Base-by-base conservation (phyloP, 2,888 invertebrate genomes). In the Pristionchus exspectatus region DNA sequence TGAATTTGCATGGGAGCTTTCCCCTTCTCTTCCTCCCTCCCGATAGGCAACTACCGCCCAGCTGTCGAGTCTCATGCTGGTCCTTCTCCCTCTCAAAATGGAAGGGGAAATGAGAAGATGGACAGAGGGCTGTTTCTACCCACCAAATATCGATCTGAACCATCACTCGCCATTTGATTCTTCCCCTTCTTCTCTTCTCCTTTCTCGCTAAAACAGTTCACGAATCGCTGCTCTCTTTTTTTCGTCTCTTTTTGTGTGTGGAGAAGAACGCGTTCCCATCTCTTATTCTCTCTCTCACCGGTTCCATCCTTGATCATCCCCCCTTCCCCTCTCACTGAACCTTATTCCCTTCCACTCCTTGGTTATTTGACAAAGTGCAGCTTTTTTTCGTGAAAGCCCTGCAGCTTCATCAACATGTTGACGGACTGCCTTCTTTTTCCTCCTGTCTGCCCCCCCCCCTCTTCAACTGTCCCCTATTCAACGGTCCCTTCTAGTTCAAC, bases 1-100 rank as follows among this genome's bases (percentile, higher is more conserved):
- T 81, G 81, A 81, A 81, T 81, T 81, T 81, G 81, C 81, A 81
- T 81, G 81, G 50, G 81, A 21, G 50, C 81, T 81, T 81, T 81
- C 50, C 21, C 81, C 50, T 27, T 38, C 38, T 74, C 74, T 38
- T 74, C 74, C 21, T 24, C 74, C 72, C 18, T 74, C 74, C 33
- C 44, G 81, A 81, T 81, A 50, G 81, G 27, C 74, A 81, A 81
- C 81, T 81, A 81, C 81, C 81, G 27, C 81, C 81, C 81, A 81
- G 81, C 81, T 81, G 81, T 81, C 81, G 81, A n/a, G 81, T 81
- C 38, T 54, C 81, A 30, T 30, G 33, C 72, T 30, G 63, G 63
- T 21, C 24, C 63, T 50, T 59, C 59, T 59, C 59, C 21, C 59
- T 24, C 18, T 24, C 69, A 38, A 50, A 81, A 81, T 81, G 77